phyloP scores from a whole-genome alignment of 2,113 vertebrate species.

The Monopterus albus region DNA sequence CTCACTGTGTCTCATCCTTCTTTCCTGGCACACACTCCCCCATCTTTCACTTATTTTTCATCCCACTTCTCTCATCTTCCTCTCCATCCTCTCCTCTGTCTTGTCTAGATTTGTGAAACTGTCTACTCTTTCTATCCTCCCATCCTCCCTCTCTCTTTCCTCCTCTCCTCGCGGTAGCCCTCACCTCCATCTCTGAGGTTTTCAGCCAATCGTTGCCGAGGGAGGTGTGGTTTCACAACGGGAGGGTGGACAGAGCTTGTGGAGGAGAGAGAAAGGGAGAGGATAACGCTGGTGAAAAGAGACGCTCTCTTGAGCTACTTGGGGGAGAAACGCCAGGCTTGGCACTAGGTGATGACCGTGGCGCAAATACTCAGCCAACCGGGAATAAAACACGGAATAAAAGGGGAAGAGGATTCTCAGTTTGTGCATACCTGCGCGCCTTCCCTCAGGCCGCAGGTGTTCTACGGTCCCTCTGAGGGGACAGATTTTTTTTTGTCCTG shows the following conservation, averaged over 20 bases:
- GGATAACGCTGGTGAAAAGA: conserved; percentile 60
- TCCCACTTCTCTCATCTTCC: conserved; percentile 31
- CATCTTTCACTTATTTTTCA: conserved; percentile 36
- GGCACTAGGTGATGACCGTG: conserved; percentile 72
- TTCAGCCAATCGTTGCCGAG: conserved; percentile 72
- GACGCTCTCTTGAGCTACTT: conserved; percentile 70
- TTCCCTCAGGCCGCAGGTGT: conserved; percentile 65
- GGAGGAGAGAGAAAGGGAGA: conserved; percentile 23
- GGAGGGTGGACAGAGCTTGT: conserved; percentile 56
- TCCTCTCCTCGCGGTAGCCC: conserved; percentile 33
- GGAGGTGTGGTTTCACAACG: conserved; percentile 65
- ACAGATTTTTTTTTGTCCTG: conserved; percentile 20
- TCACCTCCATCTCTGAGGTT: conserved; percentile 4
- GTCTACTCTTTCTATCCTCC: not conserved
- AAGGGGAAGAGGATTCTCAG: conserved; percentile 26
- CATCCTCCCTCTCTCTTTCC: not conserved
- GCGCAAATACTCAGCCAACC: conserved; percentile 40
- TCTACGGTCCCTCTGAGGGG: conserved; percentile 30
- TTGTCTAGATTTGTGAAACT: conserved; percentile 2
- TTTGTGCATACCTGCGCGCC: conserved; percentile 60
- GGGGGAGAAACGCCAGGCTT: conserved; percentile 63
- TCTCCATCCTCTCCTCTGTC: conserved; percentile 28
- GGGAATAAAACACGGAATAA: conserved; percentile 38
- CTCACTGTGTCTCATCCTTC: conserved; percentile 25
- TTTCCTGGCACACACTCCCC: conserved; percentile 22